phyloP scores from a whole-genome alignment of 2,888 invertebrate species.

The Dolichopus griseipennis region DNA sequence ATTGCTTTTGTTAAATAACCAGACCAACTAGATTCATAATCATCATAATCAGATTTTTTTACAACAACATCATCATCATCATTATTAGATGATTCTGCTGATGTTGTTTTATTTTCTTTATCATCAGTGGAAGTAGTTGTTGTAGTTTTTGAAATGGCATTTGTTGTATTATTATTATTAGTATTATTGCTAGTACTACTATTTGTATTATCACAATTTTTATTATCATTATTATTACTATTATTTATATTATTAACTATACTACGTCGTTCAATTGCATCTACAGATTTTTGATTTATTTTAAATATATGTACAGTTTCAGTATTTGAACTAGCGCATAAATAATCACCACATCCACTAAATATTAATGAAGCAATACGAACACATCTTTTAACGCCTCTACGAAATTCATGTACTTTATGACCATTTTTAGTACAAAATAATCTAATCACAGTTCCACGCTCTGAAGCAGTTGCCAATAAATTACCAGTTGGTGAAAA shows the following conservation, averaged over 20 bases:
- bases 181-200: background rate
- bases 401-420: conserved; percentile 41
- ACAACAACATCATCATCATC: conserved; percentile 17
- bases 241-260: conserved; percentile 17
- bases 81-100: conserved; percentile 20
- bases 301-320: conserved; percentile 43
- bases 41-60: conserved; percentile 8
- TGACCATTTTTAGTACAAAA: conserved; percentile 43
- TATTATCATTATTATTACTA: conserved; percentile 15
- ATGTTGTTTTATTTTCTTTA: background rate
- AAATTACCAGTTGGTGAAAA: conserved; percentile 40
- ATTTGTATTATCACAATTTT: conserved; percentile 11
- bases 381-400: conserved; percentile 41
- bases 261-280: conserved; percentile 31
- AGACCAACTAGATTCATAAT: conserved; percentile 29
- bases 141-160: conserved; percentile 10
- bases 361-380: conserved; percentile 41
- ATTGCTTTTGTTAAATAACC: conserved; percentile 40
- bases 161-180: conserved; percentile 8
- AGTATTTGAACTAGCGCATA: conserved; percentile 42
- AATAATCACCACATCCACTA: conserved; percentile 35
- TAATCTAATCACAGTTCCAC: conserved; percentile 43
- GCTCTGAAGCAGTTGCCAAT: conserved; percentile 41
- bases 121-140: background rate
- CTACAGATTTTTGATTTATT: conserved; percentile 36